Evolutionary conservation across 2,797 vertebrate genomes (phyloP).

Genomic region (Sylvia borin): DNA sequence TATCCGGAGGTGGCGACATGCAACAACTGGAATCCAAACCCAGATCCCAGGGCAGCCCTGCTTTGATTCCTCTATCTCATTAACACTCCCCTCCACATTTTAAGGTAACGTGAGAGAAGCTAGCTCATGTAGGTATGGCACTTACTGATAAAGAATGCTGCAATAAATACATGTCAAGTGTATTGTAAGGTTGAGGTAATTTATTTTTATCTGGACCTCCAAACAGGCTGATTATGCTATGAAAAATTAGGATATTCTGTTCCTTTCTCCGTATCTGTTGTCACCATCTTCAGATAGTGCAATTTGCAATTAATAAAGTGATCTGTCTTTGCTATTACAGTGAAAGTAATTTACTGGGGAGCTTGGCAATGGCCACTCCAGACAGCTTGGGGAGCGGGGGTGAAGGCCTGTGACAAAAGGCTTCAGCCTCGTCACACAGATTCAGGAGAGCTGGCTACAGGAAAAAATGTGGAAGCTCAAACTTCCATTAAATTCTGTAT

Average conservation of each 20-base stretch:
- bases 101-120: not conserved
- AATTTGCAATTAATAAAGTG: constrained; percentile 55
- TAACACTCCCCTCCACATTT: not conserved
- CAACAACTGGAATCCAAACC: not conserved
- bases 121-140: not conserved
- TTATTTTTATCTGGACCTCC: constrained; percentile 44
- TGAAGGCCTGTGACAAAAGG: not conserved
- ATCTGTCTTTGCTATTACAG: constrained; percentile 22
- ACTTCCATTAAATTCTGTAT: not conserved
- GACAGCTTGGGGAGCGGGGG: not conserved
- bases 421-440: fast-evolving
- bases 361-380: not conserved
- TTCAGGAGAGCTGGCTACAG: not conserved
- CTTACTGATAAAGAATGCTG: constrained; percentile 28
- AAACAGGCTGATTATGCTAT: constrained; percentile 42
- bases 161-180: constrained; percentile 33
- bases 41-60: not conserved
- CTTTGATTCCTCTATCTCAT: not conserved
- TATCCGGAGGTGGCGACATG: fast-evolving
- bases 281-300: constrained; percentile 53
- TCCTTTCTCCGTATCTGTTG: constrained; percentile 48
- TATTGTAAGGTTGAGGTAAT: constrained; percentile 23
- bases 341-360: constrained; percentile 7
- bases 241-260: constrained; percentile 63
- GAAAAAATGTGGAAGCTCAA: not conserved